Base-by-base conservation (phyloP, 1,140 invertebrate species). In the Drosophila cardini region DNA sequence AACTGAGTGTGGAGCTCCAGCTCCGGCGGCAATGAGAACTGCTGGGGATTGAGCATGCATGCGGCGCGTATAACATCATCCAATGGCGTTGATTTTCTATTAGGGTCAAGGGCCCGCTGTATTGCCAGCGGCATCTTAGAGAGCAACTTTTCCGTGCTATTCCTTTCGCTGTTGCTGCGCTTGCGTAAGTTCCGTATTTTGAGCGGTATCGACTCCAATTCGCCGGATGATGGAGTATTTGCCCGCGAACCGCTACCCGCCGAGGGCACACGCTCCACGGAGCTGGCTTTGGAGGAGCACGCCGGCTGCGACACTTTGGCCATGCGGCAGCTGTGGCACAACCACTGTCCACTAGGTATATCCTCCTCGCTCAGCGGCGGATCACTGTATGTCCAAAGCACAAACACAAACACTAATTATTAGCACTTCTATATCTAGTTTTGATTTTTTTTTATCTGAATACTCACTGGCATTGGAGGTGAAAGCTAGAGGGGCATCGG, bases 401-500 rank as follows among this genome's bases (percentile, higher is more conserved):
- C 6, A 38, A 52, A 63, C 15, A 21, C 26, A 36, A 40, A 15
- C 2, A n/a, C 32, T 38, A 42, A 8, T 11, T 40, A 43, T 13
- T 34, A 2, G 21, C 1, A 3, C n/a, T n/a, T 26, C 42, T 2
- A 43, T 45, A 18, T 9, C 38, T 40, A n/a, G 1, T 15, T 16
- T 16, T 5, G 16, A 46, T 4, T 18, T 11, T 16, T 45, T 18
- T 45, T 45, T n/a, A 2, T 32, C 26, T 4, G 0, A 34, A 13
- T 50, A 86, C 96, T 95, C 93, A 98, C 97, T 98, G 97, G 95
- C 98, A 99, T 56, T 96, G 94, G 46, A 98, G 93, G 93, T 99
- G 98, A 93, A 99, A 99, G 36, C 98, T 98, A 36, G 97, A 97
- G 36, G 98, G 97, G 91, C 98, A 99, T 73, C 96, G 95, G 91